A percentile compares a stretch with the other conserved stretches of the same genome.
Conservation (phyloP, 1,140 invertebrate species). For the Diorhabda carinulata region DNA sequence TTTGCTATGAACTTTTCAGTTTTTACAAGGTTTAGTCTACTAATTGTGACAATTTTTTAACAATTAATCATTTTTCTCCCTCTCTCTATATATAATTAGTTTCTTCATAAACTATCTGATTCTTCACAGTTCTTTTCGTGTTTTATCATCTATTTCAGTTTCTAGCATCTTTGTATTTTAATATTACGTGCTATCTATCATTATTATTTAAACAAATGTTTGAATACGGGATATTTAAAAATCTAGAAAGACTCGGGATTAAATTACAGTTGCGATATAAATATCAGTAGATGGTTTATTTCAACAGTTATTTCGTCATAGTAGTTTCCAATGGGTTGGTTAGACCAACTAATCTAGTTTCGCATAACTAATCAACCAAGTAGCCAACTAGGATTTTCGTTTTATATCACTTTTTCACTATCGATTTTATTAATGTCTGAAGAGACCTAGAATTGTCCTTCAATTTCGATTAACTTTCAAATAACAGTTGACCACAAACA, state of each 20-base stretch:
- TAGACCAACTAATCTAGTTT: neutral
- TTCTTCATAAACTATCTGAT: too few relatives aligned
- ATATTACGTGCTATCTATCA: too few relatives aligned
- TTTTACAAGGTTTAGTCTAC: too few relatives aligned
- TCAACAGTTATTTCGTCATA: neutral
- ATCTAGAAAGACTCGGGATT: neutral
- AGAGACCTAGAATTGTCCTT: neutral
- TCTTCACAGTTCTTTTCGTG: too few relatives aligned
- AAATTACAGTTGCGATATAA: neutral
- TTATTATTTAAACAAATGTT: too few relatives aligned
- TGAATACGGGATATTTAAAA: too few relatives aligned
- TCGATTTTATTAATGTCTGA: constrained; percentile 3
- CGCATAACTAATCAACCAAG: constrained; percentile 2
- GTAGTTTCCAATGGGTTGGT: neutral
- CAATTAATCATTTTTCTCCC: too few relatives aligned
- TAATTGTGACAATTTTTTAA: too few relatives aligned
- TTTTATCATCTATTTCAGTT: too few relatives aligned
- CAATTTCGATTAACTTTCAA: constrained; percentile 2
- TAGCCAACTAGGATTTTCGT: neutral
- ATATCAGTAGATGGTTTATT: neutral
- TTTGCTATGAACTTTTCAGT: too few relatives aligned
- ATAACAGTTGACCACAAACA: neutral
- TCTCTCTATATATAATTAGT: too few relatives aligned
- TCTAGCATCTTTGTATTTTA: too few relatives aligned
- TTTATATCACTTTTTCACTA: constrained; percentile 3